Percentiles rank a stretch among this genome's conserved stretches.
Conservation (phyloP, 2,888 invertebrate species). For the Pycnomerus fuliginosus region DNA sequence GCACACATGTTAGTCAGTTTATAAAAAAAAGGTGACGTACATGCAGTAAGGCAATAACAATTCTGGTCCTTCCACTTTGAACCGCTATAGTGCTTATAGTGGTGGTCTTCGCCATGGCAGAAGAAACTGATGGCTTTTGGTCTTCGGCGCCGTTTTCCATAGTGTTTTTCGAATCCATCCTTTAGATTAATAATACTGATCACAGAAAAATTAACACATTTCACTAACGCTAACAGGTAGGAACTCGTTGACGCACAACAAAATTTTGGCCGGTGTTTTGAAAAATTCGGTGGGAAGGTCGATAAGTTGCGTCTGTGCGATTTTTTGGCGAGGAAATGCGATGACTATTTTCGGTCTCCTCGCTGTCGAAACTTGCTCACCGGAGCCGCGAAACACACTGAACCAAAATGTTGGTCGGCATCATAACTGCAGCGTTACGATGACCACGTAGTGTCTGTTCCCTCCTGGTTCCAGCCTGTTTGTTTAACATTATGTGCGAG, state of each 20-base stretch:
- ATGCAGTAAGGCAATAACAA: constrained; percentile 85
- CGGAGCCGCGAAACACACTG: constrained; percentile 52
- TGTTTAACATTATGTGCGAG: constrained; percentile 25
- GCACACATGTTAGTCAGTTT: too few relatives aligned
- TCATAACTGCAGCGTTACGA: constrained; percentile 39
- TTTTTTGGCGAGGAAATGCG: constrained; percentile 3
- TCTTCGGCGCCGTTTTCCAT: constrained; percentile 36
- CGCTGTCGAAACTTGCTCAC: constrained; percentile 22
- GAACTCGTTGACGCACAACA: neutral
- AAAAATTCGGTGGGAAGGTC: neutral
- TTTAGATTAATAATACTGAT: constrained; percentile 6
- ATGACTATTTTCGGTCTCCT: constrained; percentile 9
- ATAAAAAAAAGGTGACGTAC: too few relatives aligned
- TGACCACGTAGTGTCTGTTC: constrained; percentile 42
- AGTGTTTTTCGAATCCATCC: constrained; percentile 34
- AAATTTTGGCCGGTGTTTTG: neutral
- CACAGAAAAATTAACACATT: constrained; percentile 17
- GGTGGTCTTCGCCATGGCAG: constrained; percentile 62
- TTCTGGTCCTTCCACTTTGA: constrained; percentile 80
- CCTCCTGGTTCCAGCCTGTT: constrained; percentile 23
- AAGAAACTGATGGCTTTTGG: constrained; percentile 28
- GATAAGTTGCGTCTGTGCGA: constrained; percentile 5
- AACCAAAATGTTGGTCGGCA: constrained; percentile 25
- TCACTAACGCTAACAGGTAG: constrained; percentile 3
- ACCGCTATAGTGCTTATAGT: constrained; percentile 90